Base-by-base conservation (phyloP, 1,140 invertebrate species). In the Chelonus insularis region DNA sequence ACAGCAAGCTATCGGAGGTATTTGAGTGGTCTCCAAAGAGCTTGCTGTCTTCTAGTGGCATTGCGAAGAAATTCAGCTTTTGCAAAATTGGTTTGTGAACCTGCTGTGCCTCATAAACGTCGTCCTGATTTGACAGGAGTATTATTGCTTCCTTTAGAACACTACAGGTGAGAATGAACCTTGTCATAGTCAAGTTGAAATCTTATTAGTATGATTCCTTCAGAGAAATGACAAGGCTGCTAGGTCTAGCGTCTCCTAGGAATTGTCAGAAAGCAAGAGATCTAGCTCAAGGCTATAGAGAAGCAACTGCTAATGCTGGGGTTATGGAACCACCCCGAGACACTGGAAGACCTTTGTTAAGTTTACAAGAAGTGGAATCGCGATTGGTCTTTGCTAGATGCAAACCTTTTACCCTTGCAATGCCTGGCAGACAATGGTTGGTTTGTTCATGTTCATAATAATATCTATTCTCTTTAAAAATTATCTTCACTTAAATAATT, bases 361-460 rank as follows among this genome's bases (percentile, higher is more conserved):
- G 90, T 34, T 82, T 93, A 21, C 89, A 91, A 74, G 91, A 93
- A 72, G 82, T 93, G 41, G 91, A 93, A 75, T 91, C 89, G 68
- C 82, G 91, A 66, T 83, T 93, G 68, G 91, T 93, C 60, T 93
- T 93, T 79, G 92, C 91, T 66, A 88, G 90, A 77, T 93, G 91
- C 83, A 93, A 91, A 86, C 91, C 92, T 45, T 94, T 94, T 73
- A 87, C 88, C 18, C 80, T 94, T 73, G 89, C 87, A 68, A 88
- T 89, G 66, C 88, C 89, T 37, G 90, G 91, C 5, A 85, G 92
- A 59, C 91, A 93, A 77, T 94, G 91, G 91, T 82, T 57, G 67
- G 72, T 71, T 64, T 56, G 34, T 64, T 20, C n/a, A n/a, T n/a
- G n/a, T n/a, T n/a, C n/a, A n/a, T n/a, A n/a, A n/a, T n/a, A n/a